Base-by-base conservation (phyloP, 2,113 vertebrate genomes). In the Aramus guarauna region DNA sequence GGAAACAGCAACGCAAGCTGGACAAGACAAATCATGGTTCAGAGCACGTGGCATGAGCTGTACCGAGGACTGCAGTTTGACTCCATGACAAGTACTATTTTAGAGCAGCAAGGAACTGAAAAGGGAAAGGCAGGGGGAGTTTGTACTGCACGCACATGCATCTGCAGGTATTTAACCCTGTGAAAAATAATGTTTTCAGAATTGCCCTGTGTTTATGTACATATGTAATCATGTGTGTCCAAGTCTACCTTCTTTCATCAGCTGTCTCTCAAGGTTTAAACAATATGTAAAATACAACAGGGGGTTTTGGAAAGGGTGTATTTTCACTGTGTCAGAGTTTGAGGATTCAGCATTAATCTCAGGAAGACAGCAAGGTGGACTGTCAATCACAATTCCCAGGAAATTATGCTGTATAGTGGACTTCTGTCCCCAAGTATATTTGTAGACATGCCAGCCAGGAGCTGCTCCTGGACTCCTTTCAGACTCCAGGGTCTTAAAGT, bases 161-260 rank as follows among this genome's bases (percentile, higher is more conserved):
- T n/a, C 48, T 74, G 23, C 21, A 20, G 32, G 12, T 37, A 66
- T 53, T 30, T 62, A 20, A 26, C 48, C 7, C 34, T 24, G 3
- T n/a, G 32, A 84, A 86, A 76, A 50, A 1, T 16, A 58, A 23
- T 23, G 6, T 48, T 76, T 89, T 84, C 68, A 58, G 63, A 80
- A 92, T 53, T 37, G 11, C 2, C 15, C 9, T 47, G 5, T 67
- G 8, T 36, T 7, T 63, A 34, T 30, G 16, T 6, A 66, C 4
- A 19, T 15, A 52, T 0, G 5, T 6, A 47, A 66, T 34, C 0
- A 0, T 59, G 16, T 20, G 43, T 34, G 22, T 26, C 11, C 22
- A 55, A n/a, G 32, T 64, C 17, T 63, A 59, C 48, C 47, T 94
- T 76, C 32, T 64, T 43, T 56, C n/a, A 58, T 15, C 26, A 55